These are phyloP conservation scores for Ptyas mucosa DNA, from an alignment of 2,113 vertebrate species.

Conservation along the genomic window DNA sequence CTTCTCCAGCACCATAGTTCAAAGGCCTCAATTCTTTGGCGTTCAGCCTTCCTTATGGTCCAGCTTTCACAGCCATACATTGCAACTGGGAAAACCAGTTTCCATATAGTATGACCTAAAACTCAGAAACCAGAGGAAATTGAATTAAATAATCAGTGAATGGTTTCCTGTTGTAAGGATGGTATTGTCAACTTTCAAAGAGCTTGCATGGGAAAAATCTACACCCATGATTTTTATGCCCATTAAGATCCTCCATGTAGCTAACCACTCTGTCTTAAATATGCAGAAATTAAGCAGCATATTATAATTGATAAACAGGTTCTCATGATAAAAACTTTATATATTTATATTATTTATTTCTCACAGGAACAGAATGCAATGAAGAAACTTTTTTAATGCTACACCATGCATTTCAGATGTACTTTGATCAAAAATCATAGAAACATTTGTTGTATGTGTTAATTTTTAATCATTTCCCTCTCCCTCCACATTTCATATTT, in stretches of 20 bases:
- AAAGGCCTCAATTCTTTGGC: too few relatives aligned
- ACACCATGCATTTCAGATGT: conserved; percentile 28
- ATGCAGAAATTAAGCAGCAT: not conserved
- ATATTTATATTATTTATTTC: not conserved
- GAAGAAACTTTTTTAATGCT: conserved; percentile 19
- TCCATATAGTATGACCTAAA: not conserved
- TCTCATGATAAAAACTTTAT: not conserved
- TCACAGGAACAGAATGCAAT: conserved; percentile 17
- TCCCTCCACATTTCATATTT: conserved; percentile 77
- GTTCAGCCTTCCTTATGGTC: too few relatives aligned
- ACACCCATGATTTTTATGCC: not conserved
- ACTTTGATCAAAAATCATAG: conserved; percentile 38
- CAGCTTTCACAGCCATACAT: too few relatives aligned
- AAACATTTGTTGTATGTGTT: conserved; percentile 56
- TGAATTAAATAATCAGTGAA: not conserved
- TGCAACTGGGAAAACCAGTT: not conserved
- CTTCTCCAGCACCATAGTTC: too few relatives aligned
- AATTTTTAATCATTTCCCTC: conserved; percentile 57
- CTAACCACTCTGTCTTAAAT: not conserved
- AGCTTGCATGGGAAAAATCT: not conserved
- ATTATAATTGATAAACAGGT: not conserved
- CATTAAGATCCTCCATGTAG: not conserved
- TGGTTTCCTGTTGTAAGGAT: not conserved
- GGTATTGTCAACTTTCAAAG: not conserved
- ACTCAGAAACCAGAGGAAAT: not conserved